These are phyloP conservation scores for Sminthurinus aureus DNA, from an alignment of 2,888 invertebrate species.

Conservation along the genomic window DNA sequence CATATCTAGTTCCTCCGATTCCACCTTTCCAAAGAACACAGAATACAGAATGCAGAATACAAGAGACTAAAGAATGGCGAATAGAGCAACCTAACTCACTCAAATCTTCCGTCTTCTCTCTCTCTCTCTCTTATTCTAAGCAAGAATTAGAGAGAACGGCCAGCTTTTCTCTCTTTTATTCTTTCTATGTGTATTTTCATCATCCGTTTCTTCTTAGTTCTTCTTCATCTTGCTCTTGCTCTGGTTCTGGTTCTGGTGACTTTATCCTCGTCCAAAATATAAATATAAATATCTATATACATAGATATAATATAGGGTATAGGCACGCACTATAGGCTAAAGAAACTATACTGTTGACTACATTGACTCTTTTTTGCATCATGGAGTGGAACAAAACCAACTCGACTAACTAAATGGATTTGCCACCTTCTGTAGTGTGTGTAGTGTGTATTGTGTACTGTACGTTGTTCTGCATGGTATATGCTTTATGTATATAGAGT, in stretches of 20 bases:
- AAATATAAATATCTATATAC: not conserved
- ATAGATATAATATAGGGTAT: not conserved
- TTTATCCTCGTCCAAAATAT: slow-evolving; percentile 25
- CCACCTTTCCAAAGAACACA: not conserved
- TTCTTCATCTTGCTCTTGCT: slow-evolving; percentile 2
- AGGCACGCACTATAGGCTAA: no score
- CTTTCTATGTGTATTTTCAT: slow-evolving; percentile 26
- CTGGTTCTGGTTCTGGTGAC: slow-evolving; percentile 26
- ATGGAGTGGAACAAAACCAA: slow-evolving; percentile 2
- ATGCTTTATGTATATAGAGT: no score
- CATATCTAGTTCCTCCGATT: not conserved
- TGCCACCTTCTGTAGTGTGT: not conserved
- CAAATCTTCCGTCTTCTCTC: slow-evolving; percentile 3
- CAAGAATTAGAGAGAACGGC: slow-evolving; percentile 13
- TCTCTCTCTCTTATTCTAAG: not conserved
- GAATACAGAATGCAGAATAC: no score
- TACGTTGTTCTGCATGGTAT: no score
- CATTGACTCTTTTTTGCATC: not conserved
- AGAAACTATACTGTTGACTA: no score
- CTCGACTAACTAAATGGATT: not conserved
- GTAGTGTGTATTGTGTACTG: not conserved
- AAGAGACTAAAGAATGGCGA: no score
- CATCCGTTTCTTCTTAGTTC: slow-evolving; percentile 27
- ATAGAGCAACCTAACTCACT: not conserved
- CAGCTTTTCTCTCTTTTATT: slow-evolving; percentile 1